A percentile compares a stretch with the other conserved stretches of the same genome.
Evolutionary conservation across 2,797 vertebrate species (phyloP).

Genomic region (Serranus cabrilla): DNA sequence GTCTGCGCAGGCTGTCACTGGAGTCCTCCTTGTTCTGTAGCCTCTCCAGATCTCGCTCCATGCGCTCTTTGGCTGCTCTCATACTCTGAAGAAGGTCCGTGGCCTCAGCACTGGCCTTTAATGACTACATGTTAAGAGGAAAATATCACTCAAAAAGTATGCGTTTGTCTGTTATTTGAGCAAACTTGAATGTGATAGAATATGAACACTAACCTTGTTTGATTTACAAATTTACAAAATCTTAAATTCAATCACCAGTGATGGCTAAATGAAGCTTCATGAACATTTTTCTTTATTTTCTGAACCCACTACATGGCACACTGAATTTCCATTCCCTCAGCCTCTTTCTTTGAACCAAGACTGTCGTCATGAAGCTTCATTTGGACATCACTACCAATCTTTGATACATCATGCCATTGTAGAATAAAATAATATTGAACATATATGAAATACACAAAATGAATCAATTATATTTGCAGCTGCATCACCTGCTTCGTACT

Average conservation of each 20-base stretch:
- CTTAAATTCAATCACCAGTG: background rate
- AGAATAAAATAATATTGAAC: background rate
- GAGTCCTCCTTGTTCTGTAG: constrained; percentile 95
- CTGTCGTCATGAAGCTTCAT: too few relatives aligned
- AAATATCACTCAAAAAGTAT: background rate
- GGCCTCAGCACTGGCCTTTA: constrained; percentile 93
- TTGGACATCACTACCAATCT: too few relatives aligned
- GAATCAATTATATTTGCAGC: background rate
- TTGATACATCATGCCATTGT: too few relatives aligned
- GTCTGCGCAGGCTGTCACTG: constrained; percentile 95
- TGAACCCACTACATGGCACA: too few relatives aligned
- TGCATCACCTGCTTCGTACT: background rate
- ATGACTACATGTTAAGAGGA: constrained; percentile 80
- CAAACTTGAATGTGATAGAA: background rate
- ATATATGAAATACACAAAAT: background rate
- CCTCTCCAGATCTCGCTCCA: constrained; percentile 94
- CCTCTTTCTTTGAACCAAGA: too few relatives aligned
- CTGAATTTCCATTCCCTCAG: too few relatives aligned
- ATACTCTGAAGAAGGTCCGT: constrained; percentile 95
- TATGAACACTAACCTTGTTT: background rate
- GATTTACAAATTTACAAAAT: background rate
- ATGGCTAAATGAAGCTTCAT: too few relatives aligned
- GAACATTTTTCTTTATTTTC: too few relatives aligned
- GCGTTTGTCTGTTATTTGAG: background rate
- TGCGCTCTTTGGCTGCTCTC: constrained; percentile 92